A percentile compares a stretch with the other conserved stretches of the same genome.
phyloP scores from a whole-genome alignment of 2,888 invertebrate species.

The Tenodera sinensis region DNA sequence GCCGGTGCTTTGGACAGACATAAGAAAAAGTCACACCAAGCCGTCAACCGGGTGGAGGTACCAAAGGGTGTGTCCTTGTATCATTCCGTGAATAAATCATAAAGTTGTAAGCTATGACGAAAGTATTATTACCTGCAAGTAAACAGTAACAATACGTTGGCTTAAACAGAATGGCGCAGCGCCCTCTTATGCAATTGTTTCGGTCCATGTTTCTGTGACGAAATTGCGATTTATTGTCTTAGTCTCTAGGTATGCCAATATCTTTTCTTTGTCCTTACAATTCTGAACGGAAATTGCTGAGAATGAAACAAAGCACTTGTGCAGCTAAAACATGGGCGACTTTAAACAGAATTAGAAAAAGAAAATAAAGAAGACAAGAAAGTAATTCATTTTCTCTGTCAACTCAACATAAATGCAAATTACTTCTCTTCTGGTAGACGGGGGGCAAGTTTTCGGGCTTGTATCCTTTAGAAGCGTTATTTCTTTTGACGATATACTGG shows the following conservation, averaged over 20 bases:
- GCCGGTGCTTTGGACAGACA: neutral
- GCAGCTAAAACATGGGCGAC: too few species aligned
- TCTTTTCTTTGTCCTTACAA: neutral
- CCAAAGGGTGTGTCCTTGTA: neutral
- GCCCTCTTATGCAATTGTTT: neutral
- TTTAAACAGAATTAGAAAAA: too few species aligned
- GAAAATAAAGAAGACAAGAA: too few species aligned
- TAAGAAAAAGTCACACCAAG: neutral
- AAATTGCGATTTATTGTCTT: neutral
- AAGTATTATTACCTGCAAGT: neutral
- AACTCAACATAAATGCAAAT: too few species aligned
- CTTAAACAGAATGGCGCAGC: neutral
- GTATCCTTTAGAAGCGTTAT: too few species aligned
- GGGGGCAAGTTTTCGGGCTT: too few species aligned
- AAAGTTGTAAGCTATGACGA: neutral
- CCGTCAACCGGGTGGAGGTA: neutral
- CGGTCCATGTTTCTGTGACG: neutral
- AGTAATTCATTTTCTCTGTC: too few species aligned
- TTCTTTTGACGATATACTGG: too few species aligned
- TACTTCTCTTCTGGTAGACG: too few species aligned
- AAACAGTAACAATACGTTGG: neutral
- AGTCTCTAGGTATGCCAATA: neutral
- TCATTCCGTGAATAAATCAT: constrained; percentile 13
- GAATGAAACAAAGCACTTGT: neutral
- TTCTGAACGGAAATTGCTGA: neutral